Base-by-base conservation (phyloP, 2,797 vertebrate species). In the Parambassis ranga region DNA sequence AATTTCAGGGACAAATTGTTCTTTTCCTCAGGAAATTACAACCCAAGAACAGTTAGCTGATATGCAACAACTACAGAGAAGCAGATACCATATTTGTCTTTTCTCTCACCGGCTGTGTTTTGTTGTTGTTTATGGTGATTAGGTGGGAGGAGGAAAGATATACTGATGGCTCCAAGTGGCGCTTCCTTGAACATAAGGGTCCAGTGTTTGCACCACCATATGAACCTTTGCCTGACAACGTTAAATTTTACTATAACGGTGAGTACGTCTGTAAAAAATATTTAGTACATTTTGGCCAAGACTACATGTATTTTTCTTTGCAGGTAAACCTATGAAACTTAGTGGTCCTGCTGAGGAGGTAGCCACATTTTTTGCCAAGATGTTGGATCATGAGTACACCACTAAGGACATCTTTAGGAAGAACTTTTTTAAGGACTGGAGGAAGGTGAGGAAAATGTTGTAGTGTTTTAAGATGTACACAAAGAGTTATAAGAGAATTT, bases 341-440 rank as follows among this genome's bases (percentile, higher is more conserved):
- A 93, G 90, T 75, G 86, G 93, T 75, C 91, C 93, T 87, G 94
- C 95, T 65, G 96, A 98, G 90, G 96, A 98, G 90, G 96, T 97
- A 33, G 95, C 95, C 64, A 98, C 96, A 0, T 98, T 98, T 85
- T 98, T 97, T 87, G 94, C 93, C 82, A 97, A 98, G 93, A 98
- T 98, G 96, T 92, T 98, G 79, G 95, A 98, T 81, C 96, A 98
- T 10, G 96, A 98, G 79, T 98, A 98, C 91, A 97, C 95, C 80
- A 97, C 96, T 49, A 98, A 98, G 84, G 96, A 97, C 71, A 94
- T 95, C 83, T 98, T 98, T 88, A 94, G 95, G 84, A 98, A 98
- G 93, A 98, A 98, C 89, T 98, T 98, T 71, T 96, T 93, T 83
- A 98, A 96, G 79, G 95, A 98, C 87, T 98, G 96, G 96, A 94